A percentile compares a stretch with the other conserved stretches of the same genome.
Evolutionary conservation across 2,797 vertebrate species (phyloP).

Genomic region (Gadopsis marmoratus): DNA sequence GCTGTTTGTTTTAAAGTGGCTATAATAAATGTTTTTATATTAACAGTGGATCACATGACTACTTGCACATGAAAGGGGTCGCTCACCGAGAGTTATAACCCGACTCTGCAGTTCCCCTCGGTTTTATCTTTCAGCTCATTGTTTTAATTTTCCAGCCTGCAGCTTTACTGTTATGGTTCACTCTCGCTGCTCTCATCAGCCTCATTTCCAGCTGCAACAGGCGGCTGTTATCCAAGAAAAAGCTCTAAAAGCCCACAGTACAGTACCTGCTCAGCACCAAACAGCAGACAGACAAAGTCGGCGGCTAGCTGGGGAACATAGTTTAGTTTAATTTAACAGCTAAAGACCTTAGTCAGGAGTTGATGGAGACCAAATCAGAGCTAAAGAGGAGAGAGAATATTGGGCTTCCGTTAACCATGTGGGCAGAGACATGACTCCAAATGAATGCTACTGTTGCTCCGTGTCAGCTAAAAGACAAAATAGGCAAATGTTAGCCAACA

Average conservation of each 20-base stretch:
- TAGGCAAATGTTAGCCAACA: background rate
- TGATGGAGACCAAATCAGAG: background rate
- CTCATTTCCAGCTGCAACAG: background rate
- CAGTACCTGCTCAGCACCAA: background rate
- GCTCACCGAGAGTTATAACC: background rate
- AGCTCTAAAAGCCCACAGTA: background rate
- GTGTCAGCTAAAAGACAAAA: background rate
- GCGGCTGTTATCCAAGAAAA: background rate
- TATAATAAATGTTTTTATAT: background rate
- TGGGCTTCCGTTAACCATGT: background rate
- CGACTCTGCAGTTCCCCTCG: background rate
- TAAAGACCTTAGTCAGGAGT: background rate
- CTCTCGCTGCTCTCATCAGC: background rate
- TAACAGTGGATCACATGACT: background rate
- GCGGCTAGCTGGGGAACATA: no score
- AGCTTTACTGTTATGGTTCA: constrained; percentile 1
- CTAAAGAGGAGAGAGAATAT: background rate
- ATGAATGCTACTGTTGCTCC: background rate
- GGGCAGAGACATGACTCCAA: background rate
- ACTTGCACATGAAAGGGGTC: no score
- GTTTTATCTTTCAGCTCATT: background rate
- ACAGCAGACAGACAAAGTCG: background rate
- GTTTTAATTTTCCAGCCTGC: background rate
- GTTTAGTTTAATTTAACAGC: background rate
- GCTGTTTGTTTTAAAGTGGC: background rate